Conservation (phyloP, 2,113 vertebrate species). For the Atlantisia rogersi region DNA sequence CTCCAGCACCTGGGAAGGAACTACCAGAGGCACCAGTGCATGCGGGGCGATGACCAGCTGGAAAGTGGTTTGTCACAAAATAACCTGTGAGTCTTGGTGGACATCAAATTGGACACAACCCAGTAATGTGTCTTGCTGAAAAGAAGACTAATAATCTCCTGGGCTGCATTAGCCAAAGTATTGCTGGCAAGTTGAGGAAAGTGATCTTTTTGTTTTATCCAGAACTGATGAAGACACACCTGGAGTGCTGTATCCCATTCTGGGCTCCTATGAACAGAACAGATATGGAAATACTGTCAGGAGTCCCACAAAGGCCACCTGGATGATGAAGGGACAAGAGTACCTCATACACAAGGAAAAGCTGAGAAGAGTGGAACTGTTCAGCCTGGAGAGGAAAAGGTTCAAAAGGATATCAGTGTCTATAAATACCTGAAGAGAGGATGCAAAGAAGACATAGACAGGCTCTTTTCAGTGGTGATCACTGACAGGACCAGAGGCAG, state of each 20-base stretch:
- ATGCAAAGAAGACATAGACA: neutral
- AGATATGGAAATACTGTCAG: too few species aligned
- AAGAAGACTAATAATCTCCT: neutral
- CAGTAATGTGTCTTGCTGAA: neutral
- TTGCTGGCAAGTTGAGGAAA: neutral
- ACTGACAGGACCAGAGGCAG: neutral
- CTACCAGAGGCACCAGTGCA: neutral
- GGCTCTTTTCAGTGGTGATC: neutral
- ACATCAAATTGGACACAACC: neutral
- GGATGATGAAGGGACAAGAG: neutral
- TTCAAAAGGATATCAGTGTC: neutral
- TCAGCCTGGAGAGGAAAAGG: neutral
- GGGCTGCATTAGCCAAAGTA: neutral
- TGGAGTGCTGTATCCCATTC: neutral
- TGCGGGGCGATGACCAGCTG: accelerated
- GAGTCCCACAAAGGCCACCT: neutral
- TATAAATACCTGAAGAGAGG: neutral
- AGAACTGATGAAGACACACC: neutral
- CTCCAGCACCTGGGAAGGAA: neutral
- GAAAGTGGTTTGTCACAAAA: neutral
- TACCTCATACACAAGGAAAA: neutral
- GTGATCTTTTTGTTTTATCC: neutral
- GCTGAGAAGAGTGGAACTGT: neutral
- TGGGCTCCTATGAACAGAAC: neutral
- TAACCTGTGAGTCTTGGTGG: neutral